Percentiles rank a stretch among this genome's conserved stretches.
Evolutionary conservation across 2,888 invertebrate species (phyloP).

Genomic region (Campaea margaritaria): DNA sequence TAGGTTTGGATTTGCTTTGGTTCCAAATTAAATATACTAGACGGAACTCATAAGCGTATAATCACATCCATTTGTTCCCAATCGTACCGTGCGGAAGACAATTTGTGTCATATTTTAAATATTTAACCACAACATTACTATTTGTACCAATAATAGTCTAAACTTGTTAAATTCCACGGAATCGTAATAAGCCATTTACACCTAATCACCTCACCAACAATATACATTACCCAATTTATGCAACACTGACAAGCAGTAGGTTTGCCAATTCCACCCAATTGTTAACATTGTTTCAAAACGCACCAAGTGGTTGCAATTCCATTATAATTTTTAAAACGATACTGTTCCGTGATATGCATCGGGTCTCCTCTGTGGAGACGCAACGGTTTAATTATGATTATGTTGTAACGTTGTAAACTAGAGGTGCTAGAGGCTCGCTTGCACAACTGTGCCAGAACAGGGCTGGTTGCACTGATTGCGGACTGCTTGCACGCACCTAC

Average conservation of each 20-base stretch:
- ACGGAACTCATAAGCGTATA: too few species aligned
- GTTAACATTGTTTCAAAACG: conserved; percentile 13
- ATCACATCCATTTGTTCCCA: too few species aligned
- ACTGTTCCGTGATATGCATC: conserved; percentile 16
- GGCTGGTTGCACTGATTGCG: conserved; percentile 25
- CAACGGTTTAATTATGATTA: conserved; percentile 30
- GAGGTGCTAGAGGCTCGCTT: conserved; percentile 14
- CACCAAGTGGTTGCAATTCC: background rate
- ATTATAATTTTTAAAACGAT: conserved; percentile 16
- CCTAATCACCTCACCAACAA: conserved; percentile 4
- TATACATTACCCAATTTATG: conserved; percentile 5
- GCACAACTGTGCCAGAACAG: conserved; percentile 27
- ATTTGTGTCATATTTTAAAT: too few species aligned
- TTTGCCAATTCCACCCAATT: conserved; percentile 11
- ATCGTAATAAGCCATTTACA: conserved; percentile 1
- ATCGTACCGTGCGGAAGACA: too few species aligned
- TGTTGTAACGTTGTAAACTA: conserved; percentile 20
- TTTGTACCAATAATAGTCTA: background rate
- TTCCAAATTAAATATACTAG: too few species aligned
- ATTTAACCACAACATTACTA: too few species aligned
- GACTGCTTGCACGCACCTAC: conserved; percentile 1
- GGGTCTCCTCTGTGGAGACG: conserved; percentile 24
- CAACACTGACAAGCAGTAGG: conserved; percentile 7
- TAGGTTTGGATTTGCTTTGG: too few species aligned
- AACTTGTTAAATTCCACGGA: background rate